Base-by-base conservation (phyloP, 2,113 vertebrate species). In the Phrynosoma platyrhinos region DNA sequence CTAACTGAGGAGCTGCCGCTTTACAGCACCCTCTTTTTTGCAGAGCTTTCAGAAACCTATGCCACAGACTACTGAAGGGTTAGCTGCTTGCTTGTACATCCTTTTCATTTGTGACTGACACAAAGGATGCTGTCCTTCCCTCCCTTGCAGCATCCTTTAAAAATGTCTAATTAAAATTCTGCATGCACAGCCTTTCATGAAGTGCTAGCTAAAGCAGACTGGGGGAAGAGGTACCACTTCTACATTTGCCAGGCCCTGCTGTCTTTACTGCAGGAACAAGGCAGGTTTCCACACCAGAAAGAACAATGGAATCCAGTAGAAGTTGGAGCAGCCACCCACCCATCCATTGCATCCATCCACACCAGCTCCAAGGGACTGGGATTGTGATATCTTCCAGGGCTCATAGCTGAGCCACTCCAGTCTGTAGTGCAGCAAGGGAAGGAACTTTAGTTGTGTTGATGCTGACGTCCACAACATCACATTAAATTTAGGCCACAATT, bases 11-110 rank as follows among this genome's bases (percentile, higher is more conserved):
- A 87, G 89, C 80, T 89, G 0, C 64, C 80, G 82, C 77, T 91
- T 90, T 62, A 69, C 91, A 77, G 69, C 91, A 90, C 84, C 76
- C 86, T 2, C 5, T 74, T 58, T 72, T 75, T 1, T 87, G 92
- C 88, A 89, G 66, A 64, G 3, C 7, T 76, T 84, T 81, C 88
- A 87, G 76, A 89, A 89, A 66, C 74, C 76, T 69, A 72, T 2
- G 64, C 0, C 21, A 36, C 20, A 69, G 47, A 68, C 3, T n/a
- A 0, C 47, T 10, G 16, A 27, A 4, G 85, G 84, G 40, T 55
- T 55, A 72, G n/a, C 18, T 53, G 71, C 12, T 82, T 42, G 68
- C 85, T 47, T 86, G 30, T 85, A 75, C 10, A 0, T 27, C 64
- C 62, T 78, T 27, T 90, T 86, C 82, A 78, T 30, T 1, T 30